These are phyloP conservation scores for Trissonchulus latispiculum DNA, from an alignment of 2,888 invertebrate genomes.

Conservation along the genomic window DNA sequence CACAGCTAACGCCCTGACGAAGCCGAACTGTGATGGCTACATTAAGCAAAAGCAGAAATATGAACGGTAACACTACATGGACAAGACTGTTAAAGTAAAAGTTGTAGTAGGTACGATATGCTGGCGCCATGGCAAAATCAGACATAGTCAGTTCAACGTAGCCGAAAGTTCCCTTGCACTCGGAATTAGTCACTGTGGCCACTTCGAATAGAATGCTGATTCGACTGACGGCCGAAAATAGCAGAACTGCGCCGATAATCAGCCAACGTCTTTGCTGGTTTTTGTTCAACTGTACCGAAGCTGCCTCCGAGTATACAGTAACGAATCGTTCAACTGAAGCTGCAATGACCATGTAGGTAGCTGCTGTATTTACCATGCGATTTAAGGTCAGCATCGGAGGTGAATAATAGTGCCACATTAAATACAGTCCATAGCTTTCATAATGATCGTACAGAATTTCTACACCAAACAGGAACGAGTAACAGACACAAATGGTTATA, in stretches of 20 bases:
- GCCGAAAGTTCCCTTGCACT: not conserved
- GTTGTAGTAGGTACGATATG: not conserved
- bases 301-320: not conserved
- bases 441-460: not conserved
- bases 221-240: not conserved
- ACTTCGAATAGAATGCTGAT: not conserved
- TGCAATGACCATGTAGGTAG: constrained; percentile 4
- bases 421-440: not conserved
- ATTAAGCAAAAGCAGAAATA: not conserved
- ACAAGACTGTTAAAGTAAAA: not conserved
- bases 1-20: not conserved
- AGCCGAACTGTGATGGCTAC: not conserved
- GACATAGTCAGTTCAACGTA: not conserved
- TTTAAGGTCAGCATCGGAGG: not conserved
- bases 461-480: not conserved
- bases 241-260: not conserved
- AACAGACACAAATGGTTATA: not conserved
- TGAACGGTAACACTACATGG: not conserved
- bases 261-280: not conserved
- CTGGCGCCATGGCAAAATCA: not conserved
- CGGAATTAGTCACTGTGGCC: not conserved
- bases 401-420: not conserved
- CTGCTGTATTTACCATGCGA: not conserved
- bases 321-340: constrained; percentile 12
- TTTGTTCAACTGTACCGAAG: not conserved